Conservation (phyloP, 2,797 vertebrate genomes). For the Ispidina lecontei region DNA sequence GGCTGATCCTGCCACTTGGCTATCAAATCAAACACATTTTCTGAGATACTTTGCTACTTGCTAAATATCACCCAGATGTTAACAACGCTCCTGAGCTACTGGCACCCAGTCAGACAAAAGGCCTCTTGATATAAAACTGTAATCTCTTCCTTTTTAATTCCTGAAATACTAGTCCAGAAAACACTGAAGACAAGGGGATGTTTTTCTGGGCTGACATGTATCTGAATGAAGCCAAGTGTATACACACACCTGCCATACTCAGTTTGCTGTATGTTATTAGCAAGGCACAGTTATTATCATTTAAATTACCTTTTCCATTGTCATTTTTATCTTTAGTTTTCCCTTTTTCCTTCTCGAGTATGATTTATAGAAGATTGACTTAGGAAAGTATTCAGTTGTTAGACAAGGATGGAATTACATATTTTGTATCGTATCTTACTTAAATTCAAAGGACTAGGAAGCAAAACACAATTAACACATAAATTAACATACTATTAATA, state of each 20-base stretch:
- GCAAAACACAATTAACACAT: background rate
- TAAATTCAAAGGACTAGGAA: background rate
- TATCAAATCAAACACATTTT: background rate
- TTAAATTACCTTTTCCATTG: background rate
- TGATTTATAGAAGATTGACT: background rate
- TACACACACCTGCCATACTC: background rate
- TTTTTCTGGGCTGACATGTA: background rate
- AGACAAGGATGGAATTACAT: background rate
- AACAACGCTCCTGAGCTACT: background rate
- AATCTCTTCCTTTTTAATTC: background rate
- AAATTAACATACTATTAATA: background rate
- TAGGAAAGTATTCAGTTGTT: background rate
- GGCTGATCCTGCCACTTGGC: background rate
- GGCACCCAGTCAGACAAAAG: background rate
- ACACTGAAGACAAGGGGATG: background rate
- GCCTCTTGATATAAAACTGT: rapidly evolving
- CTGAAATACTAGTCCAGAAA: background rate
- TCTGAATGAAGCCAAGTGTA: background rate
- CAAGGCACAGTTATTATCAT: background rate
- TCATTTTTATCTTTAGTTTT: background rate
- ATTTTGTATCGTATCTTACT: background rate
- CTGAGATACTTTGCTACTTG: background rate
- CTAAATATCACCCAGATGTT: background rate
- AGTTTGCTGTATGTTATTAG: background rate
- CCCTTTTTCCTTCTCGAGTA: rapidly evolving